Conservation (phyloP, 2,888 invertebrate genomes). For the Allygus modestus region DNA sequence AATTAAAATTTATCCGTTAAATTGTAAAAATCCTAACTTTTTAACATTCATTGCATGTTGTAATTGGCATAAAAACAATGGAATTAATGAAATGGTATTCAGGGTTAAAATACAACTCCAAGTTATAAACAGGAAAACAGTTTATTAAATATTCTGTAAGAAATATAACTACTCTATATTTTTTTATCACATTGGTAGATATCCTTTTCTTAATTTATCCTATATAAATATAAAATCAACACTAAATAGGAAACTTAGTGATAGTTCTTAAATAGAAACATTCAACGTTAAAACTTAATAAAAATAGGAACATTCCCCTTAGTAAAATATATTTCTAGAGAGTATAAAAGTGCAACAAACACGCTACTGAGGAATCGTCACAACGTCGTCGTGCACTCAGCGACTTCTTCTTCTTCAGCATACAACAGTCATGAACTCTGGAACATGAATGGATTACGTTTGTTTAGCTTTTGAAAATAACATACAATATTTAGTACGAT, state of each 20-base stretch:
- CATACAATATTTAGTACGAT: too few relatives aligned
- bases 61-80: too few relatives aligned
- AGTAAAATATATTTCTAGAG: slow-evolving; percentile 11
- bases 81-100: too few relatives aligned
- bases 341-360: slow-evolving; percentile 9
- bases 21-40: too few relatives aligned
- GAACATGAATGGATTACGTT: not conserved
- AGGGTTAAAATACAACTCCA: not conserved
- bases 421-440: slow-evolving; percentile 4
- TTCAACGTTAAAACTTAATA: slow-evolving; percentile 22
- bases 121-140: not conserved
- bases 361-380: not conserved
- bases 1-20: too few relatives aligned
- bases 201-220: not conserved
- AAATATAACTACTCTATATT: slow-evolving; percentile 8
- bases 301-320: slow-evolving; percentile 13
- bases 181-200: not conserved
- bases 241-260: not conserved
- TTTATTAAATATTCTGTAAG: slow-evolving; percentile 23
- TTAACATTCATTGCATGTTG: too few relatives aligned
- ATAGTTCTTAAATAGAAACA: not conserved
- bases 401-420: not conserved
- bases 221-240: not conserved
- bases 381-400: not conserved
- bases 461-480: not conserved